These are phyloP conservation scores for Dastarcus helophoroides DNA, from an alignment of 2,888 invertebrate genomes.

Conservation along the genomic window DNA sequence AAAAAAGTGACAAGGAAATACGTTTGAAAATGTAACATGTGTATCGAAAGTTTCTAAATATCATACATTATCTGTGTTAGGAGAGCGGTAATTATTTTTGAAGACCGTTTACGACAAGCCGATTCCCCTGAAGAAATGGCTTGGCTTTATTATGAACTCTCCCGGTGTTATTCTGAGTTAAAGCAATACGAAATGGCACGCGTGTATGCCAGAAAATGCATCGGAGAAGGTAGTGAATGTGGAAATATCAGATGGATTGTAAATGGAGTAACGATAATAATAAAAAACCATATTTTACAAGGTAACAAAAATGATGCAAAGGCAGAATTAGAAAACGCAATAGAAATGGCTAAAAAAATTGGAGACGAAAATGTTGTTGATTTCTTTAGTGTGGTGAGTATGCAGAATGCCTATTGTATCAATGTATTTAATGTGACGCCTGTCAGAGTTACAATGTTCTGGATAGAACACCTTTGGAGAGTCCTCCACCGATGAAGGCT, in stretches of 20 bases:
- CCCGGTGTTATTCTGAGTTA: slow-evolving; percentile 32
- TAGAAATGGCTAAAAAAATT: slow-evolving; percentile 28
- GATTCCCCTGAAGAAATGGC: slow-evolving; percentile 33
- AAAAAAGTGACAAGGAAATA: too few species aligned
- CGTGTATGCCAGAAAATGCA: slow-evolving; percentile 32
- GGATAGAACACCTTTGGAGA: too few species aligned
- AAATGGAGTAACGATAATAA: slow-evolving; percentile 36
- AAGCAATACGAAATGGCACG: slow-evolving; percentile 36
- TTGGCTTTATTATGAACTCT: slow-evolving; percentile 40
- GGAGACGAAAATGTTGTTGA: slow-evolving; percentile 29
- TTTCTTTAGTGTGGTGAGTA: slow-evolving; percentile 25
- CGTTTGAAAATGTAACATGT: too few species aligned
- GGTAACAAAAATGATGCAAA: slow-evolving; percentile 40
- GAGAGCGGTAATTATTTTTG: slow-evolving; percentile 25
- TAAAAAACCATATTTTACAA: slow-evolving; percentile 35
- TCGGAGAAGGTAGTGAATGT: slow-evolving; percentile 28
- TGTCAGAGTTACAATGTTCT: too few species aligned
- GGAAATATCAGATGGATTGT: slow-evolving; percentile 34
- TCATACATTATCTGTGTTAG: slow-evolving; percentile 18
- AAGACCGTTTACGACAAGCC: slow-evolving; percentile 25
- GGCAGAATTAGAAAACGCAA: slow-evolving; percentile 26
- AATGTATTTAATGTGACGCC: too few species aligned
- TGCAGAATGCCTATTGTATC: too few species aligned
- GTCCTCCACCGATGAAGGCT: too few species aligned
- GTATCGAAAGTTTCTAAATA: too few species aligned